Conservation (phyloP, 2,113 vertebrate species). For the Turdus rufiventris region DNA sequence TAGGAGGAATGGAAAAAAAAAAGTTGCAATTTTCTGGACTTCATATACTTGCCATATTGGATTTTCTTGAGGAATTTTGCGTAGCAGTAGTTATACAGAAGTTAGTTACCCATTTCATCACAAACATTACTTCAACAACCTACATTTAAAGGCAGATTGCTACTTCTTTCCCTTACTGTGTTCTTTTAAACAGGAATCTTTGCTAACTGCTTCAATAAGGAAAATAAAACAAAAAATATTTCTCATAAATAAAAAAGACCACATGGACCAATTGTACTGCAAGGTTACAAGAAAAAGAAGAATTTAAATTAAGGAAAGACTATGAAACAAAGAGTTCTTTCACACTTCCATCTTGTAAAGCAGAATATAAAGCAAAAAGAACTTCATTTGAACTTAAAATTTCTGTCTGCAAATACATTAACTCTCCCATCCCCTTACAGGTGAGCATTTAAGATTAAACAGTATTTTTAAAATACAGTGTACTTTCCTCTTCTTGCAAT, state of each 20-base stretch:
- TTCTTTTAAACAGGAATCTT: neutral
- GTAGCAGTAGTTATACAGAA: neutral
- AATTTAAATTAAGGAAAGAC: constrained; percentile 16
- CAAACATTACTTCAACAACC: neutral
- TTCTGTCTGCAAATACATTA: neutral
- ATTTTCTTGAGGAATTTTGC: neutral
- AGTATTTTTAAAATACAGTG: neutral
- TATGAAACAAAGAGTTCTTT: constrained; percentile 41
- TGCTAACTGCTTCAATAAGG: neutral
- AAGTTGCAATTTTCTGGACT: neutral
- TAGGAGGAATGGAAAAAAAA: neutral
- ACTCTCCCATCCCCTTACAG: neutral
- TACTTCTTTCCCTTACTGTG: neutral
- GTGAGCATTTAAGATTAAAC: neutral
- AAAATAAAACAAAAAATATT: neutral
- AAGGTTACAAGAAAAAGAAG: constrained; percentile 4
- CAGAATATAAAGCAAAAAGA: constrained; percentile 19
- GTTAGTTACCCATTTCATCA: neutral
- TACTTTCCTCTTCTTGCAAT: neutral
- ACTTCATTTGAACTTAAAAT: neutral
- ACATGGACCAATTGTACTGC: neutral
- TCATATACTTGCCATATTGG: neutral
- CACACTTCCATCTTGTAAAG: neutral
- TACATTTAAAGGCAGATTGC: neutral
- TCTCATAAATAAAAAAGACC: constrained; percentile 6